These are phyloP conservation scores for Phainopepla nitens DNA, from an alignment of 2,113 vertebrate species.

Conservation along the genomic window DNA sequence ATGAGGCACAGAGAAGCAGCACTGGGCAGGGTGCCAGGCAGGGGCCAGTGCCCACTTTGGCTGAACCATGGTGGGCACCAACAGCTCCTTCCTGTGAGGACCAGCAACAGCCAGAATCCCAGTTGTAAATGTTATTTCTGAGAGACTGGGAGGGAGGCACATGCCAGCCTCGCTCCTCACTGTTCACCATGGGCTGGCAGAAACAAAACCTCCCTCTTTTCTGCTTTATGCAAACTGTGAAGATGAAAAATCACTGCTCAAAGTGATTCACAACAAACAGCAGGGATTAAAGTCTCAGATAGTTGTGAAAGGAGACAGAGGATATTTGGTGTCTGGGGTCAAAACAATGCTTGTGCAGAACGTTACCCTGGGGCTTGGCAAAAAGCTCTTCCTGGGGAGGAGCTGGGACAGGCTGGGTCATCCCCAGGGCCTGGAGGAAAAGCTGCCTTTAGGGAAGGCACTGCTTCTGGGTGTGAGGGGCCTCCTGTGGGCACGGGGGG, in stretches of 20 bases:
- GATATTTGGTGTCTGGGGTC: neutral
- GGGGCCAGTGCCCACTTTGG: neutral
- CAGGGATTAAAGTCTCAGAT: neutral
- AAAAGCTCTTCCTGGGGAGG: neutral
- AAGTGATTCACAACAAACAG: neutral
- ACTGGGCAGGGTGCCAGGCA: neutral
- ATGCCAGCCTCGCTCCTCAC: neutral
- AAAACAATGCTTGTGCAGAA: neutral
- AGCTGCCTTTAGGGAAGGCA: neutral
- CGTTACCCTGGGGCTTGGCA: neutral
- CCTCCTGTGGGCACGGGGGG: neutral
- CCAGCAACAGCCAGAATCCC: neutral
- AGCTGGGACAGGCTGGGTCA: neutral
- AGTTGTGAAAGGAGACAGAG: neutral
- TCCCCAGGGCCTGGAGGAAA: fast-evolving
- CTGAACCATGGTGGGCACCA: neutral
- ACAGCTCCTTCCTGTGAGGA: neutral
- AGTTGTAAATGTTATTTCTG: neutral
- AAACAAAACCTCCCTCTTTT: neutral
- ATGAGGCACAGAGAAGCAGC: neutral
- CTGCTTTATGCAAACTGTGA: neutral
- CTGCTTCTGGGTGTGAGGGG: fast-evolving
- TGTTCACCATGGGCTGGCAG: neutral
- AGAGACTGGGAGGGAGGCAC: neutral
- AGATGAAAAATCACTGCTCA: neutral